Evolutionary conservation across 2,888 invertebrate genomes (phyloP), one percentile per base, ranked within the genome.

Genomic region (Eudemis profundana): DNA sequence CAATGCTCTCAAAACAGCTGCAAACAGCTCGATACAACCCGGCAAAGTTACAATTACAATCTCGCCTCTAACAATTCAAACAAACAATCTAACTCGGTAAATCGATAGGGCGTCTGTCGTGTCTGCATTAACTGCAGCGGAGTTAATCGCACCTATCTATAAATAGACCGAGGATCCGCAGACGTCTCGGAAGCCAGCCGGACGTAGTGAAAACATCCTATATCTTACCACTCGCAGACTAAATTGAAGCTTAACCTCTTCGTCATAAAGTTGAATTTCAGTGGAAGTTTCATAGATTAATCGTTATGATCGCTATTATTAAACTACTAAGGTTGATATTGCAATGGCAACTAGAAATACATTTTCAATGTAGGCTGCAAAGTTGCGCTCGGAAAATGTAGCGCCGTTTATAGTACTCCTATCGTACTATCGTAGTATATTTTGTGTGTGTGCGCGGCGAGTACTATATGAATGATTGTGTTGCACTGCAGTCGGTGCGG

Each of bases 351-450:
- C 40, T 47, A 47, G 57, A 47, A 70, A 68, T 74, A 74, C 70
- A 74, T 75, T 73, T 61, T 27, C 57, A 54, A 75, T 77, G 81
- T 85, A 85, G 78, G 78, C 79, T 79, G 75, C 65, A 68, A 71
- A 84, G 82, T 82, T 88, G 84, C 85, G 83, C 85, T 85, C 56
- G 85, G 86, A 85, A 87, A 88, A 87, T 86, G 85, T 83, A 86
- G 82, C 84, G 77, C 85, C 86, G 83, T 83, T 90, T 89, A 88
- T 90, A 90, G 90, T 90, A 90, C 86, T 84, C 83, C 83, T 78
- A 83, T 78, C 85, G 88, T 90, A 89, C 85, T 85, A 86, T 83
- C 85, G 87, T 89, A 88, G 89, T 89, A 86, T 27, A 47, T 15
- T 49, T 69, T 69, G 68, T 71, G 66, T 72, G 77, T 77, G 79